Evolutionary conservation across 2,888 invertebrate species (phyloP), one percentile per base, ranked within the genome.

Genomic region (Syritta pipiens): DNA sequence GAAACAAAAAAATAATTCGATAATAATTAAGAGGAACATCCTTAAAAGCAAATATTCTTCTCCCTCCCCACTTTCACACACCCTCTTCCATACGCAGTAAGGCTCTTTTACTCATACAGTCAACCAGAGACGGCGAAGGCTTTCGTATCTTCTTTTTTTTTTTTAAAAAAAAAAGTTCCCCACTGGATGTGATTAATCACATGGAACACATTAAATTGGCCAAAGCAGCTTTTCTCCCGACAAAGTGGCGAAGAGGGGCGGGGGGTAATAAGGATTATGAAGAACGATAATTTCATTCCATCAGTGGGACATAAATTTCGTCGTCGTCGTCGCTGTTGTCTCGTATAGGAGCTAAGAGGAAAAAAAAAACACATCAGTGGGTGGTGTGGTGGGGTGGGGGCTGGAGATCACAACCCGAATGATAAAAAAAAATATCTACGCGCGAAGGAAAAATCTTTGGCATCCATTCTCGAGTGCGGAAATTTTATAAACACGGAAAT

Each of bases 11-110:
- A 40, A 44, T 51, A 69, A 69, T 51, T 69, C 69, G 51, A 69
- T 60, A 60, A 69, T 69, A 69, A 69, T 69, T 69, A 69, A 60
- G 69, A 69, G 59, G 60, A 69, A 51, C 69, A 69, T 60, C 59
- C 51, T 69, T 69, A 46, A 51, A 60, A 69, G 59, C 42, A 51
- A 51, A 69, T 20, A 40, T 44, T n/a, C n/a, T n/a, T n/a, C 17
- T 35, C 4, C 24, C n/a, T 20, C 6, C 9, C 37, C 40, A 49
- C n/a, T n/a, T n/a, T n/a, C 19, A 62, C 28, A 40, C 26, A 7
- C 37, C 22, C 6, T 26, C 3, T 12, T 4, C 12, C 4, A 5
- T 10, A 4, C 17, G 4, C 5, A 17, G 17, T 17, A 17, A n/a
- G 32, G 32, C 10, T n/a, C n/a, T n/a, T n/a, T n/a, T n/a, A n/a